Base-by-base conservation (phyloP, 1,140 invertebrate species). In the Vollenhovia emeryi region DNA sequence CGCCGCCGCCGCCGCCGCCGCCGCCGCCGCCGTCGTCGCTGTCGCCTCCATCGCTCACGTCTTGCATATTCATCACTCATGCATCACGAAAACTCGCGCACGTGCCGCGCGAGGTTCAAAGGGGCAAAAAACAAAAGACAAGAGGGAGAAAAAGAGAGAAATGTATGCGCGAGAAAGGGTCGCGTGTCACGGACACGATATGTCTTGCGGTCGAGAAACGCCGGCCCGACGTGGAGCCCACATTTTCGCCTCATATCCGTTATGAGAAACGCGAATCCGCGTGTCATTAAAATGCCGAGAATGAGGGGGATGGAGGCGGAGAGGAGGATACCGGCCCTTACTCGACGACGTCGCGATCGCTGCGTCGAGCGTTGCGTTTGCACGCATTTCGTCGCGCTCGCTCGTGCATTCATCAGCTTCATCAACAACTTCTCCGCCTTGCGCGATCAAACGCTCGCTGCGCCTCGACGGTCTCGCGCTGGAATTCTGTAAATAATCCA, bases 401-500 rank as follows among this genome's bases (percentile, higher is more conserved):
- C 7, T 30, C 36, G 33, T n/a, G 30, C 30, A 50, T 50, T 27
- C 40, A 40, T 50, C 36, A 57, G 57, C 48, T 71, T 69, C 68
- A 43, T 27, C 40, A 40, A 64, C 36, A 57, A 71, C 48, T 71
- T 69, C 68, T 82, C 48, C 30, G 68, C 36, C 64, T 40, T n/a
- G 9, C 30, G 40, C 59, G 21, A 68, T 55, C 50, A 60, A 69
- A 71, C 68, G 40, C 43, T 71, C 55, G 21, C 18, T 21, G 6
- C 24, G 33, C 52, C 36, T 57, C 18, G 48, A 36, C 21, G 27
- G 24, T 43, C 33, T 62, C 24, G 59, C 57, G 8, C 64, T 45
- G 68, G 75, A 86, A 84, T 57, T 84, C 76, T 89, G 85, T 85
- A 89, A 89, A 89, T 89, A 89, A 89, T 89, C 33, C 50, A 69